Conservation (phyloP, 2,113 vertebrate genomes). For the Dissostichus mawsoni region DNA sequence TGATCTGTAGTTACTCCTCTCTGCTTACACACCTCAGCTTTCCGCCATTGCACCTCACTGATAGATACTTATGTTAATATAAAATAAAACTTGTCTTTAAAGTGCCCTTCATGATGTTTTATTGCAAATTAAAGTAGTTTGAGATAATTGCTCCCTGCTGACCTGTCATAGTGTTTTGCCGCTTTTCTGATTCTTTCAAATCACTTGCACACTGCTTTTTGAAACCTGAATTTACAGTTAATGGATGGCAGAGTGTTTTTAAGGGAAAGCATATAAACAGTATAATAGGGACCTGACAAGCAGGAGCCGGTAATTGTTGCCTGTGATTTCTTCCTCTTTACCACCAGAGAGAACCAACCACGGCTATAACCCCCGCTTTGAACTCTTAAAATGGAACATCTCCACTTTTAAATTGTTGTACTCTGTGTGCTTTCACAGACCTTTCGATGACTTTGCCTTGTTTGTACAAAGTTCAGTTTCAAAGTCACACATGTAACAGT, state of each 20-base stretch:
- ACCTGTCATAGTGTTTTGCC: neutral
- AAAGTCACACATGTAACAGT: constrained; percentile 29
- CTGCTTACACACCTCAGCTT: too few species aligned
- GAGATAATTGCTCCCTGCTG: constrained; percentile 8
- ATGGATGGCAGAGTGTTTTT: constrained; percentile 1
- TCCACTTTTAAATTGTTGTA: constrained; percentile 28
- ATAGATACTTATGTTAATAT: constrained; percentile 1
- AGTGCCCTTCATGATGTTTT: constrained; percentile 1
- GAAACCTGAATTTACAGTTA: constrained; percentile 15
- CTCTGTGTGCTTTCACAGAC: neutral
- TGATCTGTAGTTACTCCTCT: too few species aligned
- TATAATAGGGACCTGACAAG: constrained; percentile 7
- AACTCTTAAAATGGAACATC: constrained; percentile 40
- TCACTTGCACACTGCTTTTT: neutral
- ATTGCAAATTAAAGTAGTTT: neutral
- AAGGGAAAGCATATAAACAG: constrained; percentile 15
- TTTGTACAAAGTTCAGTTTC: constrained; percentile 43
- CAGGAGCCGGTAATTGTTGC: constrained; percentile 14
- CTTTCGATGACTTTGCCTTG: constrained; percentile 27
- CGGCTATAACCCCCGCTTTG: constrained; percentile 32
- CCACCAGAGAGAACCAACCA: constrained; percentile 4
- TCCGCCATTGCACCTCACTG: too few species aligned
- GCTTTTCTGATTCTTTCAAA: constrained; percentile 11
- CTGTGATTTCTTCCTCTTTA: constrained; percentile 34
- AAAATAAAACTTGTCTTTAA: neutral